phyloP scores from a whole-genome alignment of 64 coral and sea anemone genomes.

The Acropora yongei region DNA sequence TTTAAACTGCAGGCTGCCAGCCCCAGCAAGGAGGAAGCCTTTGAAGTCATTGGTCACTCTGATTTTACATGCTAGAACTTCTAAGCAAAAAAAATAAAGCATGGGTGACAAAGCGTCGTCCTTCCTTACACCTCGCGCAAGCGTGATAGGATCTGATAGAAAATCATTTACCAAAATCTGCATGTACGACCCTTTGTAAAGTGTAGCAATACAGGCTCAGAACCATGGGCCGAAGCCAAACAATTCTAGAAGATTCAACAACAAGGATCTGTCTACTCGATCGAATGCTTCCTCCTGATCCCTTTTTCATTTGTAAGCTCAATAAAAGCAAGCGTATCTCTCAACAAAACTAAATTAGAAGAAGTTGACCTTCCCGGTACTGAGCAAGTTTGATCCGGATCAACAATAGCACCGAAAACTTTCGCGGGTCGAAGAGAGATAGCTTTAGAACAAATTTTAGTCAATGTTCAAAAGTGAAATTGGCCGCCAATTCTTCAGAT shows the following conservation, averaged over 20 bases:
- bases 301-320: neutral
- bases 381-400: neutral
- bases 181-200: neutral
- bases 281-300: conserved; percentile 39
- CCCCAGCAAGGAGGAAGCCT: no score
- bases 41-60: no score
- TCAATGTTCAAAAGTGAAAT: neutral
- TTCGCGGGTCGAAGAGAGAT: neutral
- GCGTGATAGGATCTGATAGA: neutral
- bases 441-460: conserved; percentile 1
- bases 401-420: neutral
- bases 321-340: neutral
- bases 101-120: neutral
- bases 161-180: neutral
- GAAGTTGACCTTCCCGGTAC: neutral
- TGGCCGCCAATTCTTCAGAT: conserved; percentile 17
- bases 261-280: neutral
- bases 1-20: no score
- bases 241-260: neutral
- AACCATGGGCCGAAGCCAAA: neutral
- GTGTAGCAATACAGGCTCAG: neutral
- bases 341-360: neutral
- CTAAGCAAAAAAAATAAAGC: neutral
- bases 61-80: neutral
- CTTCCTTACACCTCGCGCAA: neutral